Percentiles rank a stretch among this genome's conserved stretches.
phyloP scores from a whole-genome alignment of 2,113 vertebrate species.

The Anarhynchus alexandrinus region DNA sequence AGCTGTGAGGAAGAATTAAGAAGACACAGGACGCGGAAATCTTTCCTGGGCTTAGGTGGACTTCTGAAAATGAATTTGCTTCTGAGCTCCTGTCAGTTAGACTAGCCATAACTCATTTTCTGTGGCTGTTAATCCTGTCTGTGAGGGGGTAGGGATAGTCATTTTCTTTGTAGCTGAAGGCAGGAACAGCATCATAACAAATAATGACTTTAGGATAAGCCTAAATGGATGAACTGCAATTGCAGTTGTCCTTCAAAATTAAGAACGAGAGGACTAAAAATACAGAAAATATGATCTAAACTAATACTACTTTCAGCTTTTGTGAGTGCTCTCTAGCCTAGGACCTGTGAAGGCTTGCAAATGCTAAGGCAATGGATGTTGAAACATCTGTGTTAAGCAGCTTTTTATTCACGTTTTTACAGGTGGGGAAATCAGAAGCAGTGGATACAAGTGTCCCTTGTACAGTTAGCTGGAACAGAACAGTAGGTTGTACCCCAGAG shows the following conservation, averaged over 20 bases:
- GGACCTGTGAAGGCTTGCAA: not conserved
- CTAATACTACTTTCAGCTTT: not conserved
- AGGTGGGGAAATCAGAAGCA: not conserved
- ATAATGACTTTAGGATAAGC: conserved; percentile 63
- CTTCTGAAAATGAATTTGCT: conserved; percentile 41
- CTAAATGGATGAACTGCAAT: conserved; percentile 49
- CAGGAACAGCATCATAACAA: conserved; percentile 59
- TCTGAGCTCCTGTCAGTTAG: conserved; percentile 28
- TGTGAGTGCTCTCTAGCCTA: not conserved
- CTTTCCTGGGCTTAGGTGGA: conserved; percentile 38
- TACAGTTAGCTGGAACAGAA: not conserved
- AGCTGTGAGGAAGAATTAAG: not conserved
- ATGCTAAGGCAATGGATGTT: not conserved
- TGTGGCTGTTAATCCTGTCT: conserved; percentile 50
- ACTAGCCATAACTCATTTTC: conserved; percentile 46
- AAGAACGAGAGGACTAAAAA: conserved; percentile 14
- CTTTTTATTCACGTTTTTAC: not conserved
- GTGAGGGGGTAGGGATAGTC: conserved; percentile 36
- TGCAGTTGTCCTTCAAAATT: conserved; percentile 58
- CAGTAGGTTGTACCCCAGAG: not conserved
- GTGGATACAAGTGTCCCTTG: not conserved
- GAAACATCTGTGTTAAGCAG: not conserved
- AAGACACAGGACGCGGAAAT: not conserved
- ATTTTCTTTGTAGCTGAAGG: conserved; percentile 57
- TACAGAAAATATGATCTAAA: not conserved